A percentile compares a stretch with the other conserved stretches of the same genome.
phyloP scores from a whole-genome alignment of 1,140 invertebrate species.

The Aporrectodea caliginosa region DNA sequence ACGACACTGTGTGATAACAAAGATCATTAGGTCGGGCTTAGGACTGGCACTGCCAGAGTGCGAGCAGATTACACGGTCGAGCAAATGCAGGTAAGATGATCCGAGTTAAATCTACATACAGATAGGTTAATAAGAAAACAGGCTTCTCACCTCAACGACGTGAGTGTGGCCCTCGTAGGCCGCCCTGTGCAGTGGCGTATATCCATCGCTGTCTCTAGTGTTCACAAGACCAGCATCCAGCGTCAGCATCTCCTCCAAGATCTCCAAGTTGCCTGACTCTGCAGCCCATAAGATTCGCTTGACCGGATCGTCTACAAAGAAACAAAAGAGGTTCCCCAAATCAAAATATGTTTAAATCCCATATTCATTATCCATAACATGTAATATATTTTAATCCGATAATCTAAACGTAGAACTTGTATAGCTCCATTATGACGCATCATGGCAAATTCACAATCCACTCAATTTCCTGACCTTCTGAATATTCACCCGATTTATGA shows the following conservation, averaged over 20 bases:
- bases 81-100: neutral
- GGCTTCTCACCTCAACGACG: slow-evolving; percentile 64
- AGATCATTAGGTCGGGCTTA: too few species aligned
- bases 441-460: too few species aligned
- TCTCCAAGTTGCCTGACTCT: slow-evolving; percentile 71
- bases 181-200: slow-evolving; percentile 86
- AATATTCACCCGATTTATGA: too few species aligned
- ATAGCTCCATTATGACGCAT: too few species aligned
- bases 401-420: too few species aligned
- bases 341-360: too few species aligned
- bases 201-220: slow-evolving; percentile 77
- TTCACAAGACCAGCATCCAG: slow-evolving; percentile 65
- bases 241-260: slow-evolving; percentile 64
- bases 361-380: too few species aligned
- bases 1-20: too few species aligned
- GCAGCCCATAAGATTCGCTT: slow-evolving; percentile 70
- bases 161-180: slow-evolving; percentile 80
- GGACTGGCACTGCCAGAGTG: too few species aligned
- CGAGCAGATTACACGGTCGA: too few species aligned
- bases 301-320: slow-evolving; percentile 7
- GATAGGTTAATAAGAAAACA: neutral
- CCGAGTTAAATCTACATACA: neutral
- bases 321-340: neutral
- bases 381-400: too few species aligned
- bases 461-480: too few species aligned